Percentiles rank a stretch among this genome's conserved stretches.
Conservation (phyloP, 2,113 vertebrate species). For the Lophotis ruficrista region DNA sequence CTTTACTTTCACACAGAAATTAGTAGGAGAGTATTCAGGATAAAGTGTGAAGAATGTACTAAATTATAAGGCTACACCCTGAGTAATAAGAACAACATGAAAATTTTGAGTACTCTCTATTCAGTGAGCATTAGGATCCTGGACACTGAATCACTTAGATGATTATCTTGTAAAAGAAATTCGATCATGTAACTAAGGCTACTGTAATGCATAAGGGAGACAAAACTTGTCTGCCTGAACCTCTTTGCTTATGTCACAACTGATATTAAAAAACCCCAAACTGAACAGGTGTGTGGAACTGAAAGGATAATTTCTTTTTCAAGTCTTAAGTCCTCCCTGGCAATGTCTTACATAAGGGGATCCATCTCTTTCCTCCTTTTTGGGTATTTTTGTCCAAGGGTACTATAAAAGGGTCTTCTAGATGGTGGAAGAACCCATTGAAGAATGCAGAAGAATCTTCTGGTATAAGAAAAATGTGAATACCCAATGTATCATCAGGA, state of each 20-base stretch:
- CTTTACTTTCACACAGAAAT: not conserved
- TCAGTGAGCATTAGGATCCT: not conserved
- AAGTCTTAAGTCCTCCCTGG: not conserved
- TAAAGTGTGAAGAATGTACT: not conserved
- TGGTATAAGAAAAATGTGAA: accelerated
- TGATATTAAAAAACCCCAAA: not conserved
- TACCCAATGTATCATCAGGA: not conserved
- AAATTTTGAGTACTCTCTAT: not conserved
- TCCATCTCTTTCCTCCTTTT: not conserved
- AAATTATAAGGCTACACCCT: not conserved
- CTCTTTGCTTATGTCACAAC: not conserved
- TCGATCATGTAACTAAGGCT: not conserved
- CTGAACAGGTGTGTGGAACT: not conserved
- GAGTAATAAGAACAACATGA: not conserved
- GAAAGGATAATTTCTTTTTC: not conserved
- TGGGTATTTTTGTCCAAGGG: not conserved
- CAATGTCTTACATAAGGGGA: not conserved
- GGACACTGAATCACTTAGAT: not conserved
- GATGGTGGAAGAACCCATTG: not conserved
- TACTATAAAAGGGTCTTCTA: not conserved
- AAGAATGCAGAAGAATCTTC: not conserved
- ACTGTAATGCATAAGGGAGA: not conserved
- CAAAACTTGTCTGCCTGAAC: not conserved
- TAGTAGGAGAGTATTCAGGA: not conserved
- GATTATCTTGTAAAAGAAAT: not conserved